Base-by-base conservation (phyloP, 2,888 invertebrate genomes). In the Standfussiana lucernea region DNA sequence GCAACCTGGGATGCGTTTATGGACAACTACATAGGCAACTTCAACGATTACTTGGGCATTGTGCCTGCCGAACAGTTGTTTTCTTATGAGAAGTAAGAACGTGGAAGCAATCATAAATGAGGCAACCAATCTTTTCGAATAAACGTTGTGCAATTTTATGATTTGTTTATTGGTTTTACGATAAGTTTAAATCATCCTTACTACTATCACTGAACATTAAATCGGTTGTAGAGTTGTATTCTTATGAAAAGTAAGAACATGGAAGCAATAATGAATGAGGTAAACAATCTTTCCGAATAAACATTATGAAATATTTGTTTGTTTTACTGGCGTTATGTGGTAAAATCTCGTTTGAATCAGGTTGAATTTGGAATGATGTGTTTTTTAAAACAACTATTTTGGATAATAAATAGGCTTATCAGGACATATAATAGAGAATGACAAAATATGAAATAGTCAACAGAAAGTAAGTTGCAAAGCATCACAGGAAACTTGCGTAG, bases 291-390 rank as follows among this genome's bases (percentile, higher is more conserved):
- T 64, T 50, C 8, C 0, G 1, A 79, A 61, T 82, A 76, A 77
- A 61, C 15, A n/a, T 35, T 35, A 8, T 42, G 42, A 77, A 65
- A 75, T 65, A 42, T 75, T 59, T 50, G n/a, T 42, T 37, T 11
- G 40, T 79, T 75, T 75, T 47, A 75, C 35, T 82, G n/a, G 18
- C n/a, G 15, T 37, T 28, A 13, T 79, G 13, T 45, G 8, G 28
- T 37, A 6, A 3, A 35, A 32, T 15, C 15, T 28, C 1, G 24
- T 10, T 24, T 24, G 1, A 50, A 50, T n/a, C 2, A 50, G 24
- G 24, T 50, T 24, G 24, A 47, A 24, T 24, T 7, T 47, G 47
- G n/a, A 15, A 7, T 47, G 15, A 45, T 10, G 2, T n/a, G 18
- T n/a, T 18, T 53, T n/a, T 21, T 0, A 56, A 8, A 59, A 18